Percentiles rank a stretch among this genome's conserved stretches.
phyloP scores from a whole-genome alignment of 2,113 vertebrate genomes.

The Toxostoma redivivum region DNA sequence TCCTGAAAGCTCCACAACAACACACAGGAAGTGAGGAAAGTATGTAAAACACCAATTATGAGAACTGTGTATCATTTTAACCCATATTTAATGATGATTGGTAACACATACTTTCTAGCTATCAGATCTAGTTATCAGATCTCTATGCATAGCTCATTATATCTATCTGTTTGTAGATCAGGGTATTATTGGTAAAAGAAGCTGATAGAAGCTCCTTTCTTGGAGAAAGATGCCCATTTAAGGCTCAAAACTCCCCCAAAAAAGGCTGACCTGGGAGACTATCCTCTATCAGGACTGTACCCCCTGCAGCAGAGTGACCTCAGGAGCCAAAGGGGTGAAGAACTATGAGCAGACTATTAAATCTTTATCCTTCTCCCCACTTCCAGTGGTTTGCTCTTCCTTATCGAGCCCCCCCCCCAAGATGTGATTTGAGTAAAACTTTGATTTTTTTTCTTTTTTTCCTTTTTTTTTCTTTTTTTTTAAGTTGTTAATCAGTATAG shows the following conservation, averaged over 20 bases:
- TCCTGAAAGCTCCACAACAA: not conserved
- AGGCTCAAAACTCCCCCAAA: not conserved
- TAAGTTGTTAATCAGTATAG: not conserved
- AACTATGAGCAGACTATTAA: not conserved
- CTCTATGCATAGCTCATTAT: not conserved
- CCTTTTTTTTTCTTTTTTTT: not conserved
- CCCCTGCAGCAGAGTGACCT: accelerated
- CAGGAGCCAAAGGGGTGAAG: not conserved
- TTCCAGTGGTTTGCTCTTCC: not conserved
- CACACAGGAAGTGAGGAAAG: accelerated
- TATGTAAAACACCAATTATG: not conserved
- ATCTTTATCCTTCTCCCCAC: not conserved
- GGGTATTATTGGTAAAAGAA: not conserved
- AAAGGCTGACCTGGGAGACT: accelerated
- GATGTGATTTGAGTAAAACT: not conserved
- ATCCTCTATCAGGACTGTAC: not conserved
- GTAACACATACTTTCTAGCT: not conserved
- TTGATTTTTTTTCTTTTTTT: not conserved
- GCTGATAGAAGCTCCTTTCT: not conserved
- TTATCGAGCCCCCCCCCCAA: accelerated
- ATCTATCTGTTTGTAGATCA: not conserved
- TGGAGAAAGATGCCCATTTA: not conserved
- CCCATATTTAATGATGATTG: accelerated
- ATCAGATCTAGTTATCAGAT: not conserved
- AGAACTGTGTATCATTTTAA: accelerated